phyloP scores from a whole-genome alignment of 2,113 vertebrate species.

The Equus przewalskii region DNA sequence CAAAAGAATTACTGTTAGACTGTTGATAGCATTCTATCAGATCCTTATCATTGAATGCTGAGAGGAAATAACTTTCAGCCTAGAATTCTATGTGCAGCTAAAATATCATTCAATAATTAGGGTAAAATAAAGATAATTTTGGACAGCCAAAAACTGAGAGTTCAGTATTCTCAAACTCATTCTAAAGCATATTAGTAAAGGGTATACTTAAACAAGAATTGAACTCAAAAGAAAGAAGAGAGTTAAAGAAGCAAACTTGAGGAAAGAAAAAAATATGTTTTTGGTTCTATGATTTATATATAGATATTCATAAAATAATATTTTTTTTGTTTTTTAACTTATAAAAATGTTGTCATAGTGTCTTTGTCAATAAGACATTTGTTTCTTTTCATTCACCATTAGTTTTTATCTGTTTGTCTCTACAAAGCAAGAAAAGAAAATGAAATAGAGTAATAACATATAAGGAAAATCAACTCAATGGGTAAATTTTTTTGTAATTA shows the following conservation, averaged over 20 bases:
- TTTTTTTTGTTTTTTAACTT: not conserved
- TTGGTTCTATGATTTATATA: not conserved
- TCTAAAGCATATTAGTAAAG: not conserved
- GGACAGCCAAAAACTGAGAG: not conserved
- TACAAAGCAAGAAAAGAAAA: constrained; percentile 45
- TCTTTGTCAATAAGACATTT: constrained; percentile 27
- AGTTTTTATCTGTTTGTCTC: constrained; percentile 55
- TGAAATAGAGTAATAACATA: not conserved
- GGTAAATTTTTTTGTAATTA: constrained; percentile 30
- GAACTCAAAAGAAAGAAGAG: not conserved
- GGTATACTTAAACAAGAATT: not conserved
- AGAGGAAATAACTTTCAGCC: not conserved
- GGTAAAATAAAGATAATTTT: not conserved
- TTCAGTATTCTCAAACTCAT: not conserved
- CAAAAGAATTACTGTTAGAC: not conserved
- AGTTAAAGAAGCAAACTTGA: not conserved
- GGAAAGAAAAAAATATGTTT: not conserved
- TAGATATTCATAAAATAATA: not conserved
- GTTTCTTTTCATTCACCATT: constrained; percentile 12
- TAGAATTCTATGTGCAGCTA: constrained; percentile 25
- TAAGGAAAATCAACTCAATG: not conserved
- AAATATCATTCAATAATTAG: constrained; percentile 12
- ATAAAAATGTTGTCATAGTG: not conserved
- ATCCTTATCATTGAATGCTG: not conserved
- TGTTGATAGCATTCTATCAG: not conserved